These are phyloP conservation scores for Eidolon helvum DNA, from an alignment of 2,113 vertebrate species.

Conservation along the genomic window DNA sequence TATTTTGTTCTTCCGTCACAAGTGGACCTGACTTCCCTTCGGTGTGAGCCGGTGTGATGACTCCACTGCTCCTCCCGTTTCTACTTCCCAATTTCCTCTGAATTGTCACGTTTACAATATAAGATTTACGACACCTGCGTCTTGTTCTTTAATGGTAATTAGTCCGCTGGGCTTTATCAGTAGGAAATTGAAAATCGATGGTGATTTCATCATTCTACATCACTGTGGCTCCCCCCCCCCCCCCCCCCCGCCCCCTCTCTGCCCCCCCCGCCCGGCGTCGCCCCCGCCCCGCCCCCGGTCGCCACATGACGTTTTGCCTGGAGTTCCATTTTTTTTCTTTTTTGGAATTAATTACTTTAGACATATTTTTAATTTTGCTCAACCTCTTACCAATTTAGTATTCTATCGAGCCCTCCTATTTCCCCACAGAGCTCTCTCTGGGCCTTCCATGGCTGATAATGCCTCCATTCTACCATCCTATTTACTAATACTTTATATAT, in stretches of 20 bases:
- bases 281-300: no score
- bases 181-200: conserved; percentile 50
- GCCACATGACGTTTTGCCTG: not conserved
- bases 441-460: not conserved
- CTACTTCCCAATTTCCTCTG: not conserved
- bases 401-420: not conserved
- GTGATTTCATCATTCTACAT: not conserved
- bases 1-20: not conserved
- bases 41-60: no score
- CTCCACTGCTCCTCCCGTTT: not conserved
- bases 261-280: no score
- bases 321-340: not conserved
- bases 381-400: not conserved
- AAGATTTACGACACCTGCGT: not conserved
- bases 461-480: not conserved
- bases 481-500: not conserved
- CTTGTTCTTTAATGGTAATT: conserved; percentile 5
- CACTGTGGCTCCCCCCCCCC: no score
- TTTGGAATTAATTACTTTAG: conserved; percentile 33
- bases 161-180: conserved; percentile 44
- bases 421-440: not conserved
- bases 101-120: not conserved
- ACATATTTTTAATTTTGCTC: conserved; percentile 31
- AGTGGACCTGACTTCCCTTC: not conserved
- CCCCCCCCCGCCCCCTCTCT: no score